Evolutionary conservation across 2,888 invertebrate genomes (phyloP).

Genomic region (Spialia ferax): DNA sequence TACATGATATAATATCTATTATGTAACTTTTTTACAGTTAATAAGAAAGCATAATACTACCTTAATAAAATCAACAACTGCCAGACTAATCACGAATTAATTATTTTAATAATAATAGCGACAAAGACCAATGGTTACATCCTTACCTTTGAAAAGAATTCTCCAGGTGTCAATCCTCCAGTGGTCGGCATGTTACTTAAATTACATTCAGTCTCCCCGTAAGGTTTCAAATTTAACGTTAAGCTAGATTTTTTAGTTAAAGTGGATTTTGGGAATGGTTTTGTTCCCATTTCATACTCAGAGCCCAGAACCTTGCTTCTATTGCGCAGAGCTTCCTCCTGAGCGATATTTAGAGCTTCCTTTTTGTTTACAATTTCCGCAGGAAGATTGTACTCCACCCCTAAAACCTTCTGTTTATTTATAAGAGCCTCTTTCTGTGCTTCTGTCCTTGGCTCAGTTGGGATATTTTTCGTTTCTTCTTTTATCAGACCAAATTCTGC

Average conservation of each 20-base stretch:
- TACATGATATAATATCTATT: too few relatives aligned
- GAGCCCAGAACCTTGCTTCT: constrained; percentile 58
- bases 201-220: constrained; percentile 54
- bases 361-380: constrained; percentile 52
- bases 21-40: too few relatives aligned
- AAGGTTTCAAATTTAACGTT: constrained; percentile 76
- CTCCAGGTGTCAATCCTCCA: constrained; percentile 72
- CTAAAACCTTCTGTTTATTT: constrained; percentile 88
- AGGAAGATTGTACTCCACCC: constrained; percentile 86
- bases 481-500: constrained; percentile 58
- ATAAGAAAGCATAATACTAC: too few relatives aligned
- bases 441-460: constrained; percentile 64
- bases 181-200: constrained; percentile 60
- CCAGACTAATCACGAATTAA: too few relatives aligned
- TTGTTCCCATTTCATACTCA: constrained; percentile 57
- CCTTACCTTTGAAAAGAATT: constrained; percentile 73
- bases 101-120: too few relatives aligned
- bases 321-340: constrained; percentile 72
- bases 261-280: constrained; percentile 56
- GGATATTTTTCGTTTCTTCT: constrained; percentile 44
- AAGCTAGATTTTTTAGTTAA: constrained; percentile 62
- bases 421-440: constrained; percentile 87
- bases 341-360: constrained; percentile 68
- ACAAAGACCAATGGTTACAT: neutral
- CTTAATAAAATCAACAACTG: too few relatives aligned